Evolutionary conservation across 37 sponge, comb jelly and placozoan genomes (phyloP), one percentile per base, ranked within the genome.

Genomic region (Petrosia ficiformis): DNA sequence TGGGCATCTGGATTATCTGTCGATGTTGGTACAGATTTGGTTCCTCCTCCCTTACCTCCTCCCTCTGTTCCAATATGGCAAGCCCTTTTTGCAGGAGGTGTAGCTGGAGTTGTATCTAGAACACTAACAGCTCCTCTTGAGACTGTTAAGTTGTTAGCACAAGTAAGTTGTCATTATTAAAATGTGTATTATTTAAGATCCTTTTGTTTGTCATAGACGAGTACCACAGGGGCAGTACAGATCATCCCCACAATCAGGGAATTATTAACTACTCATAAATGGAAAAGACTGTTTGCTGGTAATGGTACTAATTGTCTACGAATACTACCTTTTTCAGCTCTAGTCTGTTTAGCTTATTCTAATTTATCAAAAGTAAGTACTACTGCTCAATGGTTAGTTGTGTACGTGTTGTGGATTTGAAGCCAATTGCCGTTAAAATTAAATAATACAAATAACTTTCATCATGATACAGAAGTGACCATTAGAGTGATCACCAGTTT

Each of bases 71-170:
- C 73, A 1, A 71, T 90, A 3, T 80, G 82, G 78, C 52, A 74
- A 37, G 82, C 87, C 37, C 34, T 90, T 4, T 11, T 85, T 24
- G 86, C 91, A 38, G 91, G 91, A n/a, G 91, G 91, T 28, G 19
- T 81, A 19, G 91, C 82, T 40, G 91, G 86, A 10, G 60, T 90
- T 0, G 79, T 72, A 16, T 90, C 91, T 4, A 43, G 86, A 32
- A 90, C 91, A 29, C 33, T 59, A 6, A 90, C 91, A 29, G 86
- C 91, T 39, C 91, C 91, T 21, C 71, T 90, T 16, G 91, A 90
- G 57, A 81, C 71, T 21, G 30, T 86, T n/a, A 85, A 86, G 65
- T 59, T 90, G 25, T 4, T 87, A 41, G 77, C 82, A 26, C 88
- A 87, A 72, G 88, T 87, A 44, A 42, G 29, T 3, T n/a, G 28